Evolutionary conservation across 2,797 vertebrate genomes (phyloP), one percentile per base, ranked within the genome.

Genomic region (Amblyopsis hoosieri): DNA sequence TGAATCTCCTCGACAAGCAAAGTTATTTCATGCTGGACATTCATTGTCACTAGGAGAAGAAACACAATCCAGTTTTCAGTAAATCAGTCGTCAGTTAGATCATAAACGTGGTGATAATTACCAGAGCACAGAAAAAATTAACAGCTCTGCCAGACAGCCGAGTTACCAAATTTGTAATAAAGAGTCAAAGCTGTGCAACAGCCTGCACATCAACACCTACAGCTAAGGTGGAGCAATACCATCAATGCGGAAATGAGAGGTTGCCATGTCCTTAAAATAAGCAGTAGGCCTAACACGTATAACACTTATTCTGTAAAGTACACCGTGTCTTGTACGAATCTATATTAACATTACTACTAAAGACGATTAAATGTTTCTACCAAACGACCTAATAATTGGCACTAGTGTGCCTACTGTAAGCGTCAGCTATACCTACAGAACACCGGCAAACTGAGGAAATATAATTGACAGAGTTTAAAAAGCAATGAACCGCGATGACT

Each of bases 1-100:
- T 90, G 90, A 73, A 99, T 99, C 90, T 99, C 97, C 83, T 95
- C 79, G 79, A 94, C 89, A 72, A 99, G 88, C 78, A 98, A 80
- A 0, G 1, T 64, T 12, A 98, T 71, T 88, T 99, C 97, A 68
- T 97, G 95, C 6, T 91, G 76, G 77, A 97, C 92, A 14, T 99
- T 91, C 97, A 99, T 99, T 74, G 88, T 91, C 75, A 45, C 90
- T 91, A 45, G 9, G 85, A 62, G 17, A 1, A 0, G 53, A 51
- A 67, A 68, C n/a, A 67, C 60, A 73, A 71, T 14, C 3, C 51
- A 62, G 9, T 13, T 53, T 42, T 45, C 19, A 58, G 12, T 7
- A 10, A 42, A 10, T 50, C 37, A 52, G 2, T n/a, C n/a, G 6
- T 12, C 12, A 12, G 13, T 23, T 23, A 23, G 23, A 29, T 3